A percentile compares a stretch with the other conserved stretches of the same genome.
Conservation (phyloP, 2,888 invertebrate genomes). For the Amphimallon solstitiale region DNA sequence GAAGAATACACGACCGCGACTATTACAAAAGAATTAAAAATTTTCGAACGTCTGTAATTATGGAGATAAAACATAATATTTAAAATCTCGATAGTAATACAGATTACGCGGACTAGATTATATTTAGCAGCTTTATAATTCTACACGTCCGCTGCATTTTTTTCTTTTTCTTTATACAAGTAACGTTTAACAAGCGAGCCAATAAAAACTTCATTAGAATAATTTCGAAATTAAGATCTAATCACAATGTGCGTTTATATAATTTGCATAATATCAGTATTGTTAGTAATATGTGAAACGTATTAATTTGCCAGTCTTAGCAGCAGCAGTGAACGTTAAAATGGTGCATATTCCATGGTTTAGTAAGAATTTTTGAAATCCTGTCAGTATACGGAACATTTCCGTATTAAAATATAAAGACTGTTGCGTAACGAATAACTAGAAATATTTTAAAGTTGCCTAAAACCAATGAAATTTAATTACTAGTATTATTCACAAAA, state of each 20-base stretch:
- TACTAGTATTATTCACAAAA: too few species aligned
- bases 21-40: conserved; percentile 25
- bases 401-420: too few species aligned
- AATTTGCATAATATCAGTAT: conserved; percentile 32
- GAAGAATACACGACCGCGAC: conserved; percentile 1
- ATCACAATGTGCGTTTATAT: conserved; percentile 20
- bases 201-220: conserved; percentile 27
- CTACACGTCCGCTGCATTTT: neutral
- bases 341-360: too few species aligned
- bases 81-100: conserved; percentile 26
- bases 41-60: conserved; percentile 20
- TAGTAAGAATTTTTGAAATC: too few species aligned
- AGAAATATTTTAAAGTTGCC: too few species aligned
- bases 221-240: conserved; percentile 34
- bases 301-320: conserved; percentile 11
- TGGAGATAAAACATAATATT: conserved; percentile 28
- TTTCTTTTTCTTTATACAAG: neutral
- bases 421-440: too few species aligned
- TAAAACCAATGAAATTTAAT: too few species aligned
- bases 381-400: too few species aligned
- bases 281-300: conserved; percentile 9
- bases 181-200: conserved; percentile 14
- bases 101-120: conserved; percentile 28
- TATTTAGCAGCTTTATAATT: conserved; percentile 25
- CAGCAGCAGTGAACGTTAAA: too few species aligned